Evolutionary conservation across 2,797 vertebrate species (phyloP), one percentile per base, ranked within the genome.

Genomic region (Enteromius anoplus): DNA sequence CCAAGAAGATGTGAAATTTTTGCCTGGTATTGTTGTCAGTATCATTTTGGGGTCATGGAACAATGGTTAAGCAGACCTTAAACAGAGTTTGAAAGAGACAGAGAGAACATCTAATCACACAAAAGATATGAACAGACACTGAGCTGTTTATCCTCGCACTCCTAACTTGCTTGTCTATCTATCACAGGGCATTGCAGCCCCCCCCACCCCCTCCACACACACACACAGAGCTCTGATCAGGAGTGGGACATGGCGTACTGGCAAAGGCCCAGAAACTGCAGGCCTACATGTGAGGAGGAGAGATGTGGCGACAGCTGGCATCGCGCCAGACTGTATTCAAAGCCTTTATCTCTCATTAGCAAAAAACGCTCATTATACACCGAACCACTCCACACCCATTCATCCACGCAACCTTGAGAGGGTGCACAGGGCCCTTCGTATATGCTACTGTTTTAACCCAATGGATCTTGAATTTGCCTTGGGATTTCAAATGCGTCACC

Each of bases 321-420:
- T 23, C 17, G 49, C 26, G 92, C 92, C 94, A 88, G 78, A 93
- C 91, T 93, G 92, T 93, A 93, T 91, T 91, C 93, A 92, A 91
- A 89, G 91, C 91, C 92, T 92, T 95, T 94, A 94, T 93, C 93
- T 94, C 91, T 94, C 93, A 94, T 93, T 93, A 94, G 92, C 88
- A 89, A 89, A 90, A 92, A 88, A 80, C 51, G 85, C 83, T 92
- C 92, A 94, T 94, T 93, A 93, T 91, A 91, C 87, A 90, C 60
- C 55, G 78, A 78, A 78, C 65, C 40, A 75, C 58, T 83, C 91
- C 86, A 90, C 83, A 66, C 89, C 88, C 88, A 91, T 93, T 93
- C 92, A 92, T 93, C 91, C 92, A 84, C 89, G 89, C 91, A 91
- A 94, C 93, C 93, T 94, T 95, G 92, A 93, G 90, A 92, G 91